Evolutionary conservation across 2,888 invertebrate genomes (phyloP).

Genomic region (Drosophila borealis): DNA sequence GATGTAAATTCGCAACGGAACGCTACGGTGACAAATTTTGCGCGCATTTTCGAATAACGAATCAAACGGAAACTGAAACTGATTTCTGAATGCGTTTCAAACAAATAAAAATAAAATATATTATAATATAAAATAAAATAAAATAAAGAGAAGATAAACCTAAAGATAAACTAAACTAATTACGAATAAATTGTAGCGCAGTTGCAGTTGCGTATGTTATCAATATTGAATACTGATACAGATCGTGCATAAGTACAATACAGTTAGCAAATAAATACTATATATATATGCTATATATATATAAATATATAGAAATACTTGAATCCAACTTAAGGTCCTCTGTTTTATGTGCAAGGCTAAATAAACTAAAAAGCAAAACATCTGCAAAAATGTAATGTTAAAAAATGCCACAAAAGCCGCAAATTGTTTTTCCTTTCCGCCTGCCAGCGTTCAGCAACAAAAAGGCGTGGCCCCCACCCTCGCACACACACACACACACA

Average conservation of each 20-base stretch:
- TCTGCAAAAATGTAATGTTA: slow-evolving; percentile 52
- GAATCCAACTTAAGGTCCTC: slow-evolving; percentile 66
- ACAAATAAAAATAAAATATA: slow-evolving; percentile 37
- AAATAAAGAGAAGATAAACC: slow-evolving; percentile 12
- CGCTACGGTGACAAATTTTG: slow-evolving; percentile 78
- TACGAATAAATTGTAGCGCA: slow-evolving; percentile 48
- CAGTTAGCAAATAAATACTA: slow-evolving; percentile 27
- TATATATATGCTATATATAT: slow-evolving; percentile 15
- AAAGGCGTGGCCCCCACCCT: slow-evolving; percentile 37
- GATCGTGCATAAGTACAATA: slow-evolving; percentile 65
- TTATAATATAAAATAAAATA: slow-evolving; percentile 1
- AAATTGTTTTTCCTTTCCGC: slow-evolving; percentile 58
- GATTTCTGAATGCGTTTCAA: slow-evolving; percentile 77
- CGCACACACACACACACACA: not conserved
- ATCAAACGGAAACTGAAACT: slow-evolving; percentile 65
- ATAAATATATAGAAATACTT: slow-evolving; percentile 42
- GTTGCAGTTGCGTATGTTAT: slow-evolving; percentile 42
- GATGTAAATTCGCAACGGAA: slow-evolving; percentile 74
- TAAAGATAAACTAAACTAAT: slow-evolving; percentile 49
- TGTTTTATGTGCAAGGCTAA: slow-evolving; percentile 59
- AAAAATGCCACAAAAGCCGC: slow-evolving; percentile 75
- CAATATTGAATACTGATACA: slow-evolving; percentile 38
- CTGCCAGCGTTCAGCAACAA: slow-evolving; percentile 41
- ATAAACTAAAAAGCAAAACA: slow-evolving; percentile 68
- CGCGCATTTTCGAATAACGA: slow-evolving; percentile 70